phyloP scores from a whole-genome alignment of 2,888 invertebrate genomes.

The Craniophora ligustri region DNA sequence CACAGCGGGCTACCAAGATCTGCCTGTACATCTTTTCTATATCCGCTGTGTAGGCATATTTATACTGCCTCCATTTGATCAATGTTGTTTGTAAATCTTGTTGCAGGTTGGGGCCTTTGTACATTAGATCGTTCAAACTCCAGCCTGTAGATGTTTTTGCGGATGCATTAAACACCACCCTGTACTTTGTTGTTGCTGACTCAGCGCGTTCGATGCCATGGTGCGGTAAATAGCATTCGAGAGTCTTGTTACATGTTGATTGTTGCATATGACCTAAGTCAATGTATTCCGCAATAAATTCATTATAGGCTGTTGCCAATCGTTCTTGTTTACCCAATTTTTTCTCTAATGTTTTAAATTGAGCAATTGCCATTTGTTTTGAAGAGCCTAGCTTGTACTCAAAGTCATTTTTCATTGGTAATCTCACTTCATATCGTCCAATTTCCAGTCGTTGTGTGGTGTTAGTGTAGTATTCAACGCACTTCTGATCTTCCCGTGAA shows the following conservation, averaged over 20 bases:
- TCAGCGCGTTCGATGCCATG: constrained; percentile 3
- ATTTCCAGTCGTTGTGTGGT: constrained; percentile 2
- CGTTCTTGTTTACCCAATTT: neutral
- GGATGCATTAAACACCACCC: constrained; percentile 6
- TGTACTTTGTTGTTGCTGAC: constrained; percentile 9
- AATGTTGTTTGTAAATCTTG: neutral
- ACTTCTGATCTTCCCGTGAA: constrained; percentile 3
- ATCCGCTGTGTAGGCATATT: neutral
- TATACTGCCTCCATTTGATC: neutral
- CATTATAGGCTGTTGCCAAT: constrained; percentile 4
- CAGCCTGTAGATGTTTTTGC: neutral
- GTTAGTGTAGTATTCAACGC: neutral
- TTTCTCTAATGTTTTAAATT: constrained; percentile 2
- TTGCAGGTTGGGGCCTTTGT: neutral
- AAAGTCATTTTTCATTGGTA: neutral
- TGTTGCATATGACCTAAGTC: constrained; percentile 2
- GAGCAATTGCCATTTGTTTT: constrained; percentile 4
- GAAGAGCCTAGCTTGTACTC: neutral
- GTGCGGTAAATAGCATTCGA: neutral
- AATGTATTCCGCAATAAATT: constrained; percentile 1
- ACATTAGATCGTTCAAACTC: constrained; percentile 1
- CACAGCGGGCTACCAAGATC: neutral
- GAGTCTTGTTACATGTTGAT: neutral
- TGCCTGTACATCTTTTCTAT: constrained; percentile 8
- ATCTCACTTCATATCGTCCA: constrained; percentile 9